Conservation (phyloP, 2,888 invertebrate species). For the Labia minor region DNA sequence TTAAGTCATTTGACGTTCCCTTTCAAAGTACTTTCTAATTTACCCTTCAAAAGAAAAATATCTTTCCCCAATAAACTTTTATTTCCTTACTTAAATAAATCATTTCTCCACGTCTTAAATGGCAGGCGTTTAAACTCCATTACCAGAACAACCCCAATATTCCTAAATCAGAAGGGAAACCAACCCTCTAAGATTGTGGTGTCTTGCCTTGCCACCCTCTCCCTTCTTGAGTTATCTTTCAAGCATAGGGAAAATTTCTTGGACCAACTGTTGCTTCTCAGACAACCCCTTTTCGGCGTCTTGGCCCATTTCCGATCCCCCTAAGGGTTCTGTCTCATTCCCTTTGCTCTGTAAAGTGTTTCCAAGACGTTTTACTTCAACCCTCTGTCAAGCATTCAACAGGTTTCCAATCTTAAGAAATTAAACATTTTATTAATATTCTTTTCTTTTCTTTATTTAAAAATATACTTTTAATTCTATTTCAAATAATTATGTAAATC, state of each 20-base stretch:
- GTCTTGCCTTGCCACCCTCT: conserved; percentile 5
- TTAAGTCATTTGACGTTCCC: not conserved
- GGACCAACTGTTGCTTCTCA: not conserved
- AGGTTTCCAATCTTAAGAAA: not conserved
- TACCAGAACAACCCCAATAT: not conserved
- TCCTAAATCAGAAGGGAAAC: not conserved
- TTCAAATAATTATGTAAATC: too few species aligned
- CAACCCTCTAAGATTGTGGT: conserved; percentile 13
- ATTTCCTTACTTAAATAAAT: not conserved
- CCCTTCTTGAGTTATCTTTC: not conserved
- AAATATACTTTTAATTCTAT: not conserved
- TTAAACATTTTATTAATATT: not conserved
- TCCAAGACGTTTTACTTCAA: not conserved
- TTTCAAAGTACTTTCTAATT: not conserved
- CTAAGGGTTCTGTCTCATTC: not conserved
- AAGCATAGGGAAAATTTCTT: not conserved
- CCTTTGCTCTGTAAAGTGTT: not conserved
- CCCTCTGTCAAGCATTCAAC: not conserved
- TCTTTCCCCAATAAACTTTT: not conserved
- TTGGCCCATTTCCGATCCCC: conserved; percentile 7
- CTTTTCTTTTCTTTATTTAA: not conserved
- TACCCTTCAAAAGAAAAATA: conserved; percentile 4
- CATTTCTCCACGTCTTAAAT: conserved; percentile 4
- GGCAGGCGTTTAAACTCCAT: conserved; percentile 6
- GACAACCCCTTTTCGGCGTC: conserved; percentile 6